Percentiles rank a stretch among this genome's conserved stretches.
These are phyloP conservation scores for Coturnix japonica DNA, from an alignment of 2,113 vertebrate genomes.

Conservation along the genomic window DNA sequence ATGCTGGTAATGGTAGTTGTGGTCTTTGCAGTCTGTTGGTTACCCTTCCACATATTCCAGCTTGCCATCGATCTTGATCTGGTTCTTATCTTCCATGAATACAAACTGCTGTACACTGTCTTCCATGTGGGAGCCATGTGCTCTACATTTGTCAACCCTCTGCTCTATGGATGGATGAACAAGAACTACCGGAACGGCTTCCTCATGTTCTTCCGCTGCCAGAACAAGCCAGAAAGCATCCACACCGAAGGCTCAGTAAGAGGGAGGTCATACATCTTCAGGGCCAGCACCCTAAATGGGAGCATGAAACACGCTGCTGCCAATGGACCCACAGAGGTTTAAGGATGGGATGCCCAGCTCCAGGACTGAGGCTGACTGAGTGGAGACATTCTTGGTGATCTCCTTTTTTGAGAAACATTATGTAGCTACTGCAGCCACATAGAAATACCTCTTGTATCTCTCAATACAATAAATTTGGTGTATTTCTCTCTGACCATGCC, in stretches of 20 bases:
- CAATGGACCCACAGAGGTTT: constrained; percentile 83
- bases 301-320: constrained; percentile 70
- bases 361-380: background rate
- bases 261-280: constrained; percentile 79
- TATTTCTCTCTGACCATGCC: constrained; percentile 35
- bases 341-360: constrained; percentile 8
- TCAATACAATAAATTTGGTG: constrained; percentile 43
- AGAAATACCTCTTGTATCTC: constrained; percentile 40
- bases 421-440: background rate
- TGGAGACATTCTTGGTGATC: background rate
- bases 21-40: constrained; percentile 90
- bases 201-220: constrained; percentile 90
- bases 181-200: constrained; percentile 94
- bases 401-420: background rate
- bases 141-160: constrained; percentile 89
- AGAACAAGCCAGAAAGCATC: constrained; percentile 85
- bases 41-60: constrained; percentile 91
- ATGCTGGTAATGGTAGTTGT: constrained; percentile 91
- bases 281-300: constrained; percentile 80
- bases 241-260: constrained; percentile 86
- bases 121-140: constrained; percentile 94
- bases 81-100: constrained; percentile 86
- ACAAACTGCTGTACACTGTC: constrained; percentile 90
- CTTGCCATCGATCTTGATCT: constrained; percentile 89
- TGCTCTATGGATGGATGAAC: constrained; percentile 96